Evolutionary conservation across 2,888 invertebrate genomes (phyloP).

Genomic region (Melieria omissa): DNA sequence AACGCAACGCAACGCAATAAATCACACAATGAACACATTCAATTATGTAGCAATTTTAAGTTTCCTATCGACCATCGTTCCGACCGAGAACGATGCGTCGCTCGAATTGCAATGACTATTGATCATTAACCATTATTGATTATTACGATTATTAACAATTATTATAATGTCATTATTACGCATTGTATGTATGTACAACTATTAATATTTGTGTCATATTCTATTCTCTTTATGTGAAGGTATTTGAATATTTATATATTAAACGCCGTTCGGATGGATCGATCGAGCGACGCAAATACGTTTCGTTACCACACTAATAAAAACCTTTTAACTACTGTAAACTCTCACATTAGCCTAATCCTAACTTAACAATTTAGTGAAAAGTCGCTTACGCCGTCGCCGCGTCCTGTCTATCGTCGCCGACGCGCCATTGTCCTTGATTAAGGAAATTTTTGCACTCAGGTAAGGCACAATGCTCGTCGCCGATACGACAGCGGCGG

Average conservation of each 20-base stretch:
- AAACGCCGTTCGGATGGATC: no score
- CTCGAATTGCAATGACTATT: no score
- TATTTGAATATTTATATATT: not conserved
- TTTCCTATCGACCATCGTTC: no score
- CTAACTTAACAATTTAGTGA: not conserved
- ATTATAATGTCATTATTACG: not conserved
- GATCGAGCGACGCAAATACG: constrained; percentile 7
- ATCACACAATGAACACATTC: no score
- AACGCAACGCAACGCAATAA: no score
- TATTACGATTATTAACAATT: not conserved
- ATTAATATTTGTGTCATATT: constrained; percentile 6
- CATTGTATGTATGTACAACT: not conserved
- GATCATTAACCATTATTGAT: not conserved
- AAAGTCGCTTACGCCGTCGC: constrained; percentile 1
- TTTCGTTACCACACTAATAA: not conserved
- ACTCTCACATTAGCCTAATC: constrained; percentile 23
- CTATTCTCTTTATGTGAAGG: not conserved
- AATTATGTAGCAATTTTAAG: no score
- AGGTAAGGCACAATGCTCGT: constrained; percentile 32
- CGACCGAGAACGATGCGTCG: no score
- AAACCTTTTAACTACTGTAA: not conserved
- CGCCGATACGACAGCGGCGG: not conserved
- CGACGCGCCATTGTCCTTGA: constrained; percentile 14
- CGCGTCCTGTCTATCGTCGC: not conserved
- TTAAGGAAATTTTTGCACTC: constrained; percentile 37